These are phyloP conservation scores for Pantherophis vulpinus DNA, from an alignment of 2,797 vertebrate genomes.

Conservation along the genomic window DNA sequence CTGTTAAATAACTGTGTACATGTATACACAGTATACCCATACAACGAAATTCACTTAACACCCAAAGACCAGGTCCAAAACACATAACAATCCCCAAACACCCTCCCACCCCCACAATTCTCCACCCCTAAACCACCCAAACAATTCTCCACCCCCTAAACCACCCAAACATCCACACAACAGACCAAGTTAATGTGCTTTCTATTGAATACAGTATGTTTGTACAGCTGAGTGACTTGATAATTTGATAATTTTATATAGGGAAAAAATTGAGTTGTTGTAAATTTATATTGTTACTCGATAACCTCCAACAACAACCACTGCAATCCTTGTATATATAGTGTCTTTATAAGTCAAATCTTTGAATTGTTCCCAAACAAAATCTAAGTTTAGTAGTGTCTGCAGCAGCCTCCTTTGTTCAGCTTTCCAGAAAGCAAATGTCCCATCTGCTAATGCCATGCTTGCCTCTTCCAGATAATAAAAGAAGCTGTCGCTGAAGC, in stretches of 20 bases:
- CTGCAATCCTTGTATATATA: background rate
- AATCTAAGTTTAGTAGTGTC: background rate
- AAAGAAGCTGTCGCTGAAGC: conserved; percentile 46
- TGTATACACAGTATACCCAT: too few species aligned
- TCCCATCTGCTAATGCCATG: background rate
- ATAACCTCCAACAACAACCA: background rate
- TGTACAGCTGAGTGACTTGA: background rate
- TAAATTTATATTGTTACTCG: background rate
- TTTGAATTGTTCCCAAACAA: background rate
- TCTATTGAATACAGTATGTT: conserved; percentile 18
- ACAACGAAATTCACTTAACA: too few species aligned
- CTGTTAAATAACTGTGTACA: too few species aligned
- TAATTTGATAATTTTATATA: conserved; percentile 33
- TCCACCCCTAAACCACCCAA: too few species aligned
- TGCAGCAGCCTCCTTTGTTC: background rate
- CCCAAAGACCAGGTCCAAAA: too few species aligned
- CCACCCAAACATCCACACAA: too few species aligned
- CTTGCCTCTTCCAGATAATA: conserved; percentile 54
- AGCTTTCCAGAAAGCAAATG: background rate
- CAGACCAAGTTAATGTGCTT: background rate
- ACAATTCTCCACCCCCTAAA: too few species aligned
- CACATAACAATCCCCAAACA: too few species aligned
- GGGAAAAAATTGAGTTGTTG: background rate
- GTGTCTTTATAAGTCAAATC: background rate
- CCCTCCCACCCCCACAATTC: too few species aligned